These are phyloP conservation scores for Apeira syringaria DNA, from an alignment of 2,888 invertebrate species.

Conservation along the genomic window DNA sequence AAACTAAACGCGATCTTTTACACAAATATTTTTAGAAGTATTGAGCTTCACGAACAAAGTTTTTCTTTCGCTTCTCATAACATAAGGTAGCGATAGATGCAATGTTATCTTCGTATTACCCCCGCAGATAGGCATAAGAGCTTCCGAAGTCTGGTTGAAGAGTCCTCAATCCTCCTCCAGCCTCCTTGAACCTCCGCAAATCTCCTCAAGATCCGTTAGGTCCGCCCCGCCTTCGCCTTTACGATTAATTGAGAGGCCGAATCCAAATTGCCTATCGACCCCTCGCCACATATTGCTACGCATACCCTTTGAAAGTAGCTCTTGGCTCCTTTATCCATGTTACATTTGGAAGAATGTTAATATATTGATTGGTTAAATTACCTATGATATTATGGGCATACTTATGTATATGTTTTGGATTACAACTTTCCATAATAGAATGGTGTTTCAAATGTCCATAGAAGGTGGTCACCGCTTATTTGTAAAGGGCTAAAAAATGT, in stretches of 20 bases:
- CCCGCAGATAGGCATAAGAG: conserved; percentile 32
- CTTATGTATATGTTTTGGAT: too few species aligned
- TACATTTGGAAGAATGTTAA: conserved; percentile 2
- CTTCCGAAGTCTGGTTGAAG: conserved; percentile 38
- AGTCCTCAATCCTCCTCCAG: conserved; percentile 36
- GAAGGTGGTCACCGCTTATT: too few species aligned
- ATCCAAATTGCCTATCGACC: conserved; percentile 52
- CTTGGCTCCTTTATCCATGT: conserved; percentile 7
- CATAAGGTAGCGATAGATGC: conserved; percentile 27
- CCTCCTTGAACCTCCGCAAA: conserved; percentile 27
- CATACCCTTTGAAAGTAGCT: conserved; percentile 21
- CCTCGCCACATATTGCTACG: conserved; percentile 27
- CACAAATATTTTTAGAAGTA: too few species aligned
- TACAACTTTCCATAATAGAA: too few species aligned
- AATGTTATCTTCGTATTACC: conserved; percentile 34
- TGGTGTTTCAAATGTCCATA: too few species aligned
- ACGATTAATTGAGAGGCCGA: conserved; percentile 64
- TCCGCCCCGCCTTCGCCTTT: conserved; percentile 39
- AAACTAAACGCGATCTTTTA: too few species aligned
- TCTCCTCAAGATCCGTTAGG: conserved; percentile 19
- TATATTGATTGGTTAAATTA: not conserved
- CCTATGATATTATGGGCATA: too few species aligned
- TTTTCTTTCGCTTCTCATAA: conserved; percentile 7
- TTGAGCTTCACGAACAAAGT: too few species aligned
- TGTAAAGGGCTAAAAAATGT: too few species aligned